A percentile compares a stretch with the other conserved stretches of the same genome.
These are phyloP conservation scores for Sebastiscus tertius DNA, from an alignment of 2,797 vertebrate genomes.

Conservation along the genomic window DNA sequence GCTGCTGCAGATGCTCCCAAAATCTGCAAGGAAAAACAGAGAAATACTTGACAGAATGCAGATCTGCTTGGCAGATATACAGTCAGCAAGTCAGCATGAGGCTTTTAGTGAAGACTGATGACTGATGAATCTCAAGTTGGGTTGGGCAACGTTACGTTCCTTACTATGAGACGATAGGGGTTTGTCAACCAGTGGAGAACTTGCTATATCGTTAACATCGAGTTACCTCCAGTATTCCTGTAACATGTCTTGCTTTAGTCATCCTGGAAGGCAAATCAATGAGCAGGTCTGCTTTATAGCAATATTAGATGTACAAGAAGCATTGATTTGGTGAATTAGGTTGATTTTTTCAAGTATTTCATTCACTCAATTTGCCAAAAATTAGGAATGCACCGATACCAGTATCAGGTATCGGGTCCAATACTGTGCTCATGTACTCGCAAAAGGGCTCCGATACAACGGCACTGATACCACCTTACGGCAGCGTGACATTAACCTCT, in stretches of 20 bases:
- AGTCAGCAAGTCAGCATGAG: neutral
- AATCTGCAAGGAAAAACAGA: constrained; percentile 4
- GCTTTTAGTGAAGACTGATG: constrained; percentile 3
- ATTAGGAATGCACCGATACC: too few relatives aligned
- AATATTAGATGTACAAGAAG: neutral
- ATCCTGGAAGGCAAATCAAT: neutral
- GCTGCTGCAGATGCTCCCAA: constrained; percentile 14
- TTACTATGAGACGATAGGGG: neutral
- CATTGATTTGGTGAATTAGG: neutral
- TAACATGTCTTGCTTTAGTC: neutral
- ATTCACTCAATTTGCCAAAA: neutral
- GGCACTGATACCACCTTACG: too few relatives aligned
- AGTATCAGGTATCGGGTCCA: too few relatives aligned
- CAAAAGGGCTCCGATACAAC: too few relatives aligned
- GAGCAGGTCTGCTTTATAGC: neutral
- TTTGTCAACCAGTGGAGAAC: neutral
- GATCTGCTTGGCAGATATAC: constrained; percentile 15
- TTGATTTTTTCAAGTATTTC: neutral
- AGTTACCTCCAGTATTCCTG: neutral
- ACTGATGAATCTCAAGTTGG: constrained; percentile 9
- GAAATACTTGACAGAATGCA: constrained; percentile 15
- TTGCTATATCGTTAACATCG: neutral
- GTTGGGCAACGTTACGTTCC: neutral
- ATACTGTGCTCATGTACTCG: too few relatives aligned
- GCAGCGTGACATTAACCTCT: too few relatives aligned